Evolutionary conservation across 92 coral and sea anemone species (phyloP).

Genomic region (Meandrina meandrites): DNA sequence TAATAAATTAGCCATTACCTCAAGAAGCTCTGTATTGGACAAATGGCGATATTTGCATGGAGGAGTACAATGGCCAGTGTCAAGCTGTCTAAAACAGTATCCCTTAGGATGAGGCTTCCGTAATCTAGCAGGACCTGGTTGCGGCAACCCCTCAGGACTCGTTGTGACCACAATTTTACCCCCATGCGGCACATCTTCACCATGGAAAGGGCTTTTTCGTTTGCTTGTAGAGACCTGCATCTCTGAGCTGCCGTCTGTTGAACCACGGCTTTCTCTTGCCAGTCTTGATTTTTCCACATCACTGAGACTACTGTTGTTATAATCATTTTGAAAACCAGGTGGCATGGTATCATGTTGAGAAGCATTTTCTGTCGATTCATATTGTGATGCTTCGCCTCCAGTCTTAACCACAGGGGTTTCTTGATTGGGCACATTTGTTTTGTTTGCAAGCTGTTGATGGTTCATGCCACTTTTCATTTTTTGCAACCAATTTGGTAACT

Average conservation of each 20-base stretch:
- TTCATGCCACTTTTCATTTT: background rate
- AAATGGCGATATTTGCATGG: conserved; percentile 51
- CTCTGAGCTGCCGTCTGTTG: background rate
- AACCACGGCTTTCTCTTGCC: background rate
- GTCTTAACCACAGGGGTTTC: background rate
- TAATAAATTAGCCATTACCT: conserved; percentile 26
- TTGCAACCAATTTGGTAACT: conserved; percentile 31
- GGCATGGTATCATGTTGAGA: background rate
- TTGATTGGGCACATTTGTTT: background rate
- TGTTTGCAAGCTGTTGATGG: no score
- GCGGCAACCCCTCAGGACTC: conserved; percentile 40
- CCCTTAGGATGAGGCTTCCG: conserved; percentile 10
- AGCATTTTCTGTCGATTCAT: background rate
- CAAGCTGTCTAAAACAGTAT: conserved; percentile 50
- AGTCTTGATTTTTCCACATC: background rate
- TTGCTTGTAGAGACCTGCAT: conserved; percentile 1
- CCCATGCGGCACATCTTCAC: conserved; percentile 10
- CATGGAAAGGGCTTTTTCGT: conserved; percentile 22
- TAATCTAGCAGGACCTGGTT: conserved; percentile 10
- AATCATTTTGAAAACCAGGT: background rate
- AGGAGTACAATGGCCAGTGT: conserved; percentile 40
- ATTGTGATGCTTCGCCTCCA: background rate
- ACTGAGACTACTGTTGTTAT: background rate
- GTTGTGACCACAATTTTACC: conserved; percentile 20
- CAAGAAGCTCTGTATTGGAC: conserved; percentile 35